Evolutionary conservation across 2,113 vertebrate genomes (phyloP).

Genomic region (Erpornis zantholeuca): DNA sequence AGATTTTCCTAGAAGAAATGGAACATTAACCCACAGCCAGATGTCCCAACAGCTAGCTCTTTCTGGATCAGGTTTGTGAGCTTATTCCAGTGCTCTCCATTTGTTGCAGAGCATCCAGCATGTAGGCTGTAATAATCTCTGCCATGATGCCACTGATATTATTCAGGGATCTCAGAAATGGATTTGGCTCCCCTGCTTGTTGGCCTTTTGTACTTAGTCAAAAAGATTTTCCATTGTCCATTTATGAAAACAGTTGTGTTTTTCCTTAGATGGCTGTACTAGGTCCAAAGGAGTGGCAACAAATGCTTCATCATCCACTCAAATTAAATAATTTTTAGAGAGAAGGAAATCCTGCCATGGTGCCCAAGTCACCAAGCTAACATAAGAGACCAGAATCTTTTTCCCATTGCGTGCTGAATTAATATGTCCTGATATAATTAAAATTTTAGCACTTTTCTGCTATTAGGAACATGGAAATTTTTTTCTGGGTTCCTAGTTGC

Average conservation of each 20-base stretch:
- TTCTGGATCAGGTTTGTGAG: background rate
- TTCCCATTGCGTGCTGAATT: background rate
- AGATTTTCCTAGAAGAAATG: background rate
- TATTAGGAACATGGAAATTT: background rate
- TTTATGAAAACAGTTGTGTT: background rate
- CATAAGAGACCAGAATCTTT: background rate
- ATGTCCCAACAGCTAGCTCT: background rate
- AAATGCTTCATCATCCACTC: background rate
- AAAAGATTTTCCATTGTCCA: background rate
- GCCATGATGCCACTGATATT: background rate
- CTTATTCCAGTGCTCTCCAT: background rate
- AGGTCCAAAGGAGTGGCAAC: background rate
- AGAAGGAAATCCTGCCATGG: conserved; percentile 11
- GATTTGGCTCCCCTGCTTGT: background rate
- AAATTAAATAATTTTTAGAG: conserved; percentile 14
- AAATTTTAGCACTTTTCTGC: background rate
- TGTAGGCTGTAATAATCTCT: background rate
- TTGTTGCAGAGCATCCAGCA: background rate
- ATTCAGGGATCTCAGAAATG: background rate
- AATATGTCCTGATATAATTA: background rate
- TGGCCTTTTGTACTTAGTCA: conserved; percentile 17
- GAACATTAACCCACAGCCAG: background rate
- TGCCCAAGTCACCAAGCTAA: conserved; percentile 19
- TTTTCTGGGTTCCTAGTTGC: background rate
- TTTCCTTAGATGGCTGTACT: background rate